Percentiles rank a stretch among this genome's conserved stretches.
Evolutionary conservation across 2,888 invertebrate genomes (phyloP).

Genomic region (Agonopterix subpropinquella): DNA sequence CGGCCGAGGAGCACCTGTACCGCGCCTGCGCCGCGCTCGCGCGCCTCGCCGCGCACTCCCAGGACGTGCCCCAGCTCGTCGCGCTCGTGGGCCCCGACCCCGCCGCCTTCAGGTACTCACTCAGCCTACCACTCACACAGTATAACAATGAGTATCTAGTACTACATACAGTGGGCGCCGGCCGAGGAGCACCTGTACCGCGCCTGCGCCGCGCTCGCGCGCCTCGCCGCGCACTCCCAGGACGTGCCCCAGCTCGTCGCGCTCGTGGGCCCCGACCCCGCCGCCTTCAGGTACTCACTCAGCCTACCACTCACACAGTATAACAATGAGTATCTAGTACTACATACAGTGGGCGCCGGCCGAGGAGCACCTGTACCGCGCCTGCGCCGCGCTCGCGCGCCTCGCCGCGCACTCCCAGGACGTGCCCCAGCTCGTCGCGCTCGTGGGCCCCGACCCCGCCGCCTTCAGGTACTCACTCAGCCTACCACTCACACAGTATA

Average conservation of each 20-base stretch:
- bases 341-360: constrained; percentile 84
- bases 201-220: constrained; percentile 84
- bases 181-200: constrained; percentile 87
- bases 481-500: too few species aligned
- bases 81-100: constrained; percentile 95
- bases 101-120: constrained; percentile 78
- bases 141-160: too few species aligned
- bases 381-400: constrained; percentile 84
- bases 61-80: constrained; percentile 91
- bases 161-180: constrained; percentile 85
- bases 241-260: constrained; percentile 93
- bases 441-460: constrained; percentile 92
- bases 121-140: too few species aligned
- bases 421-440: constrained; percentile 91
- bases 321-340: too few species aligned
- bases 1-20: constrained; percentile 86
- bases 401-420: constrained; percentile 87
- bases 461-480: constrained; percentile 76
- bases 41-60: constrained; percentile 84
- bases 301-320: too few species aligned
- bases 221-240: constrained; percentile 84
- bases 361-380: constrained; percentile 88
- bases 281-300: constrained; percentile 77
- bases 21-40: constrained; percentile 87
- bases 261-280: constrained; percentile 92